Percentiles rank a stretch among this genome's conserved stretches.
Evolutionary conservation across 2,113 vertebrate species (phyloP).

Genomic region (Oncorhynchus kisutch): DNA sequence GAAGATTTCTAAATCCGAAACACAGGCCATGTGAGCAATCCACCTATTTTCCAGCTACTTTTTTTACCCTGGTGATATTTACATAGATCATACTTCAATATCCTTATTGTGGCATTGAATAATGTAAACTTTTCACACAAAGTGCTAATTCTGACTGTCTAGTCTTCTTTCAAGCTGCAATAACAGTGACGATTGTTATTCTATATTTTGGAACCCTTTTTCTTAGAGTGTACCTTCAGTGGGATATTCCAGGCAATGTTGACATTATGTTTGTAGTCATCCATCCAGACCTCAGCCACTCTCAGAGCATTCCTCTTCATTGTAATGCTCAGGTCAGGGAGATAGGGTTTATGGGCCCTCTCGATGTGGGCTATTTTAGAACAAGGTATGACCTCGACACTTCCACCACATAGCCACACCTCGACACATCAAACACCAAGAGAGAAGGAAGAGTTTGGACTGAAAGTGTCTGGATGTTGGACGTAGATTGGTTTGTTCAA

Average conservation of each 20-base stretch:
- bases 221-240: slow-evolving; percentile 49
- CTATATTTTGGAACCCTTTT: slow-evolving; percentile 29
- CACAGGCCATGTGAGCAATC: background rate
- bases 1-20: background rate
- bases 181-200: no score
- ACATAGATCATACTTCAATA: background rate
- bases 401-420: slow-evolving; percentile 82
- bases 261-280: slow-evolving; percentile 76
- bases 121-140: no score
- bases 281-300: slow-evolving; percentile 68
- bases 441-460: background rate
- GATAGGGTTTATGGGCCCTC: slow-evolving; percentile 76
- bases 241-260: slow-evolving; percentile 75
- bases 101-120: no score
- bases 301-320: slow-evolving; percentile 58
- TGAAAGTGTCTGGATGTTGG: no score
- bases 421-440: slow-evolving; percentile 29
- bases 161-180: background rate
- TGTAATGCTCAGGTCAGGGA: slow-evolving; percentile 39
- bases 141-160: no score
- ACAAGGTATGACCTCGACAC: slow-evolving; percentile 77
- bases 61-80: background rate
- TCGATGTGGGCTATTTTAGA: slow-evolving; percentile 77
- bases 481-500: no score
- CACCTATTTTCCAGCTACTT: background rate